phyloP scores from a whole-genome alignment of 1,140 invertebrate species.

The Leptonema lineaticorne region DNA sequence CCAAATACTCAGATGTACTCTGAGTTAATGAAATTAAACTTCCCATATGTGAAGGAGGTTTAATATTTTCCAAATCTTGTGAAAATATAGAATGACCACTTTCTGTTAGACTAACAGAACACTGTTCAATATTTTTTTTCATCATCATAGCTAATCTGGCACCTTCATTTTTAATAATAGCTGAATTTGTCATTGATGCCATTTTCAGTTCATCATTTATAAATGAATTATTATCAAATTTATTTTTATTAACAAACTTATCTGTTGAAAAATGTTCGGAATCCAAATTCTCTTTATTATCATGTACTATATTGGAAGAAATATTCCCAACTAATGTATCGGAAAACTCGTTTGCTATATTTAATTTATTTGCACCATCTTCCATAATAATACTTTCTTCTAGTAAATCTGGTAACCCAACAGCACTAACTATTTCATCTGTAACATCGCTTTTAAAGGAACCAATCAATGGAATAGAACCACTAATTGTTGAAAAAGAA shows the following conservation, averaged over 20 bases:
- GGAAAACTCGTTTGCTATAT: conserved; percentile 46
- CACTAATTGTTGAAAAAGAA: conserved; percentile 76
- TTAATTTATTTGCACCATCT: conserved; percentile 45
- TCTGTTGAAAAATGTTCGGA: too few species aligned
- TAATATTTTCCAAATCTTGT: conserved; percentile 72
- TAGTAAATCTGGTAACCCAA: conserved; percentile 49
- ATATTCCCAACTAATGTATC: conserved; percentile 1
- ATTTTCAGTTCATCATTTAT: conserved; percentile 16
- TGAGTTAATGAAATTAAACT: conserved; percentile 63
- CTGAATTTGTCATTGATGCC: conserved; percentile 29
- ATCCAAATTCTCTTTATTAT: not conserved
- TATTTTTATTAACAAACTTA: not conserved
- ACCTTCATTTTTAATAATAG: conserved; percentile 68
- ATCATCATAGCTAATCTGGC: conserved; percentile 69
- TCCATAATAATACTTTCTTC: conserved; percentile 48
- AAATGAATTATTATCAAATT: not conserved
- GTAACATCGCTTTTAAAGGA: conserved; percentile 66
- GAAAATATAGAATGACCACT: conserved; percentile 56
- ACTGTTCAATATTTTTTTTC: conserved; percentile 56
- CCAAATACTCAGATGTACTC: conserved; percentile 58
- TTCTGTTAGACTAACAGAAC: conserved; percentile 54
- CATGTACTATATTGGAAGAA: not conserved
- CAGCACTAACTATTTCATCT: conserved; percentile 42
- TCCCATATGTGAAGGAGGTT: conserved; percentile 76
- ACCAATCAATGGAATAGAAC: conserved; percentile 67